Evolutionary conservation across 2,113 vertebrate genomes (phyloP).

Genomic region (Oryzias curvinotus): DNA sequence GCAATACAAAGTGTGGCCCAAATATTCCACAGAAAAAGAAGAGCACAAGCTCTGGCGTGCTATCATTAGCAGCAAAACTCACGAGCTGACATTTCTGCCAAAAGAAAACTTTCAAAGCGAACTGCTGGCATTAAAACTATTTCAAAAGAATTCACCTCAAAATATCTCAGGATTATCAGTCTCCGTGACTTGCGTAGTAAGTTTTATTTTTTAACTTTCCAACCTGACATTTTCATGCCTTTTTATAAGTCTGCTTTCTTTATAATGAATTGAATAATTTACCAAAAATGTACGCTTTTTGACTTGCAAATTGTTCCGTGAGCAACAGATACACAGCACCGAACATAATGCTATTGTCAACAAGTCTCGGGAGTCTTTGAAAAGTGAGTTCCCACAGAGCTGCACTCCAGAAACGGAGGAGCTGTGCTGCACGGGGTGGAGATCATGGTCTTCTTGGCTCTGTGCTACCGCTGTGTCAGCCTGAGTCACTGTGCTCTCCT

Average conservation of each 20-base stretch:
- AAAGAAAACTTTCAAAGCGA: conserved; percentile 18
- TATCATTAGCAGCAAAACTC: conserved; percentile 5
- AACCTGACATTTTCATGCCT: conserved; percentile 1
- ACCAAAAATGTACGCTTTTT: conserved; percentile 4
- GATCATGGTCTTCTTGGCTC: conserved; percentile 29
- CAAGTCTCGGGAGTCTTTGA: conserved; percentile 5
- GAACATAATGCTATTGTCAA: conserved; percentile 23
- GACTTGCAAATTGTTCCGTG: background rate
- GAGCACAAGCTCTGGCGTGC: conserved; percentile 13
- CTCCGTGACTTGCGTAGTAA: background rate
- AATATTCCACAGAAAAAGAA: conserved; percentile 40
- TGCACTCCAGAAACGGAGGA: conserved; percentile 27
- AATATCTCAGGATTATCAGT: conserved; percentile 9
- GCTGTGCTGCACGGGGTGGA: conserved; percentile 40
- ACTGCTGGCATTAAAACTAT: conserved; percentile 11
- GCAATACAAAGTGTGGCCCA: conserved; percentile 19
- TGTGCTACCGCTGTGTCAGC: conserved; percentile 59
- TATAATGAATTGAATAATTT: conserved; percentile 31
- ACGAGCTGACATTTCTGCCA: conserved; percentile 9
- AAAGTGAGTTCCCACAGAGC: conserved; percentile 16
- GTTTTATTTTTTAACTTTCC: background rate
- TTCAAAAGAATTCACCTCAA: conserved; percentile 22
- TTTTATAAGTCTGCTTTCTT: conserved; percentile 9
- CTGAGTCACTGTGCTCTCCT: conserved; percentile 55
- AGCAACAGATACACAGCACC: conserved; percentile 12